phyloP scores from a whole-genome alignment of 2,888 invertebrate species.

The Polyommatus icarus region DNA sequence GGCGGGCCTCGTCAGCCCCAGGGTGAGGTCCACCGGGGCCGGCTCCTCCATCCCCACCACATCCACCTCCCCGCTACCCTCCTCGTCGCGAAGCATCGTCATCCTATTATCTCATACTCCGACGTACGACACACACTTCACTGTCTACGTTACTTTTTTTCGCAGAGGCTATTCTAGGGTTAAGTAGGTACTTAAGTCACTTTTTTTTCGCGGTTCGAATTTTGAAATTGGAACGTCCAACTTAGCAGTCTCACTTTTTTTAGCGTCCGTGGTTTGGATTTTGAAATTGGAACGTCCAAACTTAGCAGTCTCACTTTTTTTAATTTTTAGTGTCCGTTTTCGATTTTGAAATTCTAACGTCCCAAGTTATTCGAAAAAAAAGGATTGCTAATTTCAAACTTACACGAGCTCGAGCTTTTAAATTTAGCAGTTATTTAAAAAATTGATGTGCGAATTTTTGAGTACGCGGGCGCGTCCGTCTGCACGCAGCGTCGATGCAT shows the following conservation, averaged over 20 bases:
- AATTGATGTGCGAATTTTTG: conserved; percentile 8
- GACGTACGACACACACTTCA: conserved; percentile 12
- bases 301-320: neutral
- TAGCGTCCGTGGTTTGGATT: neutral
- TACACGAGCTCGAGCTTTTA: neutral
- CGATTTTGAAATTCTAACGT: neutral
- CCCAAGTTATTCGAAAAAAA: neutral
- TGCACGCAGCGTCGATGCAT: conserved; percentile 55
- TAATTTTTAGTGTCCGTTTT: neutral
- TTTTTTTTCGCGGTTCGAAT: neutral
- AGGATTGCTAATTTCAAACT: neutral
- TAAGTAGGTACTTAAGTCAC: neutral
- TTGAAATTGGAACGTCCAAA: neutral
- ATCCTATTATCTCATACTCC: conserved; percentile 55
- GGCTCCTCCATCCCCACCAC: conserved; percentile 76
- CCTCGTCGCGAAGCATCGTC: conserved; percentile 74
- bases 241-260: neutral
- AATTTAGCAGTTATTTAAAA: neutral
- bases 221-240: neutral
- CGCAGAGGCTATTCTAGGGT: neutral
- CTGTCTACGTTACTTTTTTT: neutral
- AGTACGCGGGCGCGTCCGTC: conserved; percentile 48
- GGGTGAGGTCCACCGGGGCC: conserved; percentile 72
- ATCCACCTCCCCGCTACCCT: conserved; percentile 67
- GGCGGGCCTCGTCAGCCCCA: conserved; percentile 80